Conservation (phyloP, 2,797 vertebrate species). For the Myotis daubentonii region DNA sequence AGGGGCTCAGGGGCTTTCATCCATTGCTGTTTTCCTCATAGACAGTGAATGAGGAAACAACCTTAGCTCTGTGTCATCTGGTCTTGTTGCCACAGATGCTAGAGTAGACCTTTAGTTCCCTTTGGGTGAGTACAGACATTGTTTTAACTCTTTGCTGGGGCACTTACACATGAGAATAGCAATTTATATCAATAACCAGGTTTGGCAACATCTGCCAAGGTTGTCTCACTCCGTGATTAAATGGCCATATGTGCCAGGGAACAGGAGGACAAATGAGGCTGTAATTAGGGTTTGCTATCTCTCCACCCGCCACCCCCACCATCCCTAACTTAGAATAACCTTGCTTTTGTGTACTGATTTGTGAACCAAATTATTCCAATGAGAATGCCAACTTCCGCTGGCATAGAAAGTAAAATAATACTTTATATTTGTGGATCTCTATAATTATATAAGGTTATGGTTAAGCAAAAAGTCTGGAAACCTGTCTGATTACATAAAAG, state of each 20-base stretch:
- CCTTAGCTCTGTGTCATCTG: neutral
- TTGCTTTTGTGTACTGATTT: slow-evolving; percentile 61
- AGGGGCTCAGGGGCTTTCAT: neutral
- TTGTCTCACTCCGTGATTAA: slow-evolving; percentile 66
- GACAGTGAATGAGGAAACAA: neutral
- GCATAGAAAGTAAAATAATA: neutral
- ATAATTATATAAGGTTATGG: neutral
- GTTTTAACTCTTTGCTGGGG: slow-evolving; percentile 71
- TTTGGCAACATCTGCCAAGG: slow-evolving; percentile 72
- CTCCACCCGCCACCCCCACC: neutral
- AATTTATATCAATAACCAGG: slow-evolving; percentile 77
- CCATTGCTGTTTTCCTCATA: neutral
- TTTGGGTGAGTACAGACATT: slow-evolving; percentile 16
- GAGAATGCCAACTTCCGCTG: slow-evolving; percentile 30
- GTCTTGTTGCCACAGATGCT: slow-evolving; percentile 45
- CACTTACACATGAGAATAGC: slow-evolving; percentile 51
- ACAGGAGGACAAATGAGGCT: neutral
- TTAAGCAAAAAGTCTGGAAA: neutral
- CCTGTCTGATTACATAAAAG: neutral
- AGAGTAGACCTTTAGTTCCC: slow-evolving; percentile 15
- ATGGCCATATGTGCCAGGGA: slow-evolving; percentile 62
- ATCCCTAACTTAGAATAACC: slow-evolving; percentile 15
- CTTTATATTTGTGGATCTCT: neutral
- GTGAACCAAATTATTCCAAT: slow-evolving; percentile 45
- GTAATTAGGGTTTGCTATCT: slow-evolving; percentile 30